Evolutionary conservation across 2,888 invertebrate species (phyloP), one percentile per base, ranked within the genome.

Genomic region (Agrochola litura): DNA sequence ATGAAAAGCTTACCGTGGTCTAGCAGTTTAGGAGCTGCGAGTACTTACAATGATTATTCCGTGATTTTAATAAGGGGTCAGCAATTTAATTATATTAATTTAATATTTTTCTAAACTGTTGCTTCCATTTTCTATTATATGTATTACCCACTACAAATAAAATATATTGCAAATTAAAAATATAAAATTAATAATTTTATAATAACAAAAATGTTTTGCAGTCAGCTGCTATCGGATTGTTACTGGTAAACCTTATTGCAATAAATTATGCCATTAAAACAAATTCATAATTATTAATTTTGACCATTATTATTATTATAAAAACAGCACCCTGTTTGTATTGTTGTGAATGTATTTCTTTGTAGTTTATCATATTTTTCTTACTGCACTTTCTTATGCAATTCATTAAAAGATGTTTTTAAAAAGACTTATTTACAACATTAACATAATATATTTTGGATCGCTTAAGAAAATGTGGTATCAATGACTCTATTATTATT

Each of bases 211-310:
- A 92, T 93, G 96, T 97, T 97, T 97, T 97, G 97, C 97, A 98
- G 98, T 97, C 97, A 95, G 97, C 98, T 96, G 97, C 97, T 95
- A 97, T 98, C 95, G 98, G 98, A 97, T 97, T 98, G 95, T 97
- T 98, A 96, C 97, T 98, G 98, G 98, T 98, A 98, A 98, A 97
- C 83, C 74, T 79, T 84, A 83, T 88, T 88, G 80, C 80, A 84
- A 89, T 88, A 88, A 87, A 90, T 91, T 88, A 89, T 87, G 82
- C 91, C 90, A 90, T 90, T 86, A 89, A 84, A 90, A 87, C 77
- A 84, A 89, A 87, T 79, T 91, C 92, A 90, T 91, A 89, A 91
- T 89, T 89, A 86, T 88, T 87, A 86, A 89, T 90, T 89, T 90
- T 79, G 88, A 86, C 88, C 89, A 89, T 90, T 89, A 88, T 85